These are phyloP conservation scores for Chinchilla lanigera DNA, from an alignment of 2,113 vertebrate species.

Conservation along the genomic window DNA sequence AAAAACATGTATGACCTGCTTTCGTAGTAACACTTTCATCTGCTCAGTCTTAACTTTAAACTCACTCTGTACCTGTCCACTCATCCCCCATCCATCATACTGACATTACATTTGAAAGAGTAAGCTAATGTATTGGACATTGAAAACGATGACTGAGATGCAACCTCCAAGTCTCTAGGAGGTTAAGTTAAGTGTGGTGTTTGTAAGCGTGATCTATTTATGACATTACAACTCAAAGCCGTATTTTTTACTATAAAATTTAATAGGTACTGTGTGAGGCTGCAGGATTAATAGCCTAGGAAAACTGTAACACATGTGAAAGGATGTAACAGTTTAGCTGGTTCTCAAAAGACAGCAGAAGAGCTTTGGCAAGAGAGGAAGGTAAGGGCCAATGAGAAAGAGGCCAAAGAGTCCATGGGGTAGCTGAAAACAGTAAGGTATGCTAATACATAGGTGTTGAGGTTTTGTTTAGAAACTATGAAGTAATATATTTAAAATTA, in stretches of 20 bases:
- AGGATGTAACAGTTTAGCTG: not conserved
- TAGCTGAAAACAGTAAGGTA: not conserved
- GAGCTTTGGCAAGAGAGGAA: not conserved
- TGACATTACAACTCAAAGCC: not conserved
- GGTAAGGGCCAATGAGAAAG: not conserved
- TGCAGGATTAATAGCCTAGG: not conserved
- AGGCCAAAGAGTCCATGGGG: not conserved
- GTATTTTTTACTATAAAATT: not conserved
- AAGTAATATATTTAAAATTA: constrained; percentile 21
- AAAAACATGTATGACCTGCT: not conserved
- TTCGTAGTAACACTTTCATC: not conserved
- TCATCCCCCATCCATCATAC: not conserved
- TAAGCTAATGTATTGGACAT: not conserved
- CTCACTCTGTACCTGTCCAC: not conserved
- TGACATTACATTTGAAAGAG: not conserved
- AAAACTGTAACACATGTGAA: constrained; percentile 10
- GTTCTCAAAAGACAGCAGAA: constrained; percentile 23
- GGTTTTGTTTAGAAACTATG: not conserved
- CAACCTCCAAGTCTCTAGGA: not conserved
- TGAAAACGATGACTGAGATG: constrained; percentile 40
- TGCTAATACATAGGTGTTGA: not conserved
- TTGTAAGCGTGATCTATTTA: not conserved
- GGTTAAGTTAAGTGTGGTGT: not conserved
- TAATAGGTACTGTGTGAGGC: not conserved
- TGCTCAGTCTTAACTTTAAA: constrained; percentile 27